Base-by-base conservation (phyloP, 2,113 vertebrate genomes). In the Anolis carolinensis region DNA sequence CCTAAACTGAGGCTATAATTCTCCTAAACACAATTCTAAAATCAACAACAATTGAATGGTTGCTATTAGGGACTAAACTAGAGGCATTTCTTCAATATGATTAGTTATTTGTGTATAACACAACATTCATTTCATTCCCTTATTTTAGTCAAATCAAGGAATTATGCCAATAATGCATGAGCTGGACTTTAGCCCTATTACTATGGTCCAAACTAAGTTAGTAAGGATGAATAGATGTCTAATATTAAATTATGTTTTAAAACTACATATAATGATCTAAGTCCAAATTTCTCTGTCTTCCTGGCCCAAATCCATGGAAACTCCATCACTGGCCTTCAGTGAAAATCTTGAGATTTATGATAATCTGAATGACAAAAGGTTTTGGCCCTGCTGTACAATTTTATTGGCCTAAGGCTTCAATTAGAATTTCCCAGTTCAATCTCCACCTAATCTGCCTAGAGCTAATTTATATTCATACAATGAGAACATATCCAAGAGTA, bases 381-480 rank as follows among this genome's bases (percentile, higher is more conserved):
- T 91, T 92, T 94, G 90, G 88, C 91, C 90, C 67, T 85, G 80
- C 84, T 84, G 77, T 88, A 63, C 91, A 82, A 93, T 89, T 87
- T 93, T 84, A 93, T 92, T 91, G 91, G 94, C 89, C 89, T 91
- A 91, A 90, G 81, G 39, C 74, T 83, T 85, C 86, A 91, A 93
- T 85, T 91, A 90, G 73, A 93, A 89, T 91, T 93, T 88, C 84
- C 90, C 88, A 95, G 86, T 91, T 93, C 92, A 93, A 89, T 95
- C 93, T 94, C 93, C 90, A 94, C 89, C 92, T 94, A 95, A 94
- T 92, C 89, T 92, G 93, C 93, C 92, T 93, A 92, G 92, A 92
- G 93, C 76, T 93, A 94, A 94, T 94, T 95, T 94, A 92, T 90
- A 94, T 92, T 87, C 89, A 91, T 90, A 84, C 90, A 91, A 94